Percentiles rank a stretch among this genome's conserved stretches.
These are phyloP conservation scores for Drosophila lini DNA, from an alignment of 1,140 invertebrate genomes.

Conservation along the genomic window DNA sequence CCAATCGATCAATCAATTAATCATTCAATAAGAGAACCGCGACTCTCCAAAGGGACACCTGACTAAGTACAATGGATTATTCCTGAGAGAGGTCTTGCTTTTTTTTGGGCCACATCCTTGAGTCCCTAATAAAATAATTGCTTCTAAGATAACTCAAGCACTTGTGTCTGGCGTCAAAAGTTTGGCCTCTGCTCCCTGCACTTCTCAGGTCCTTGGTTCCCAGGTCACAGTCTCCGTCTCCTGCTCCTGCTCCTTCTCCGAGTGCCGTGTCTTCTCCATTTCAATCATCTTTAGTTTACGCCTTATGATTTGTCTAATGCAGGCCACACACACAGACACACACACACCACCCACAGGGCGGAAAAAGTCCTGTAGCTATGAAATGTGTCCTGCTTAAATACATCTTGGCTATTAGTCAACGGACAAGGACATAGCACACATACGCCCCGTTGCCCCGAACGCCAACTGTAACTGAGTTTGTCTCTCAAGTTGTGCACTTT, in stretches of 20 bases:
- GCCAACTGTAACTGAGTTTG: conserved; percentile 38
- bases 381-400: conserved; percentile 45
- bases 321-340: conserved; percentile 23
- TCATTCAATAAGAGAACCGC: background rate
- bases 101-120: background rate
- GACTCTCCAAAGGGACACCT: background rate
- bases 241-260: background rate
- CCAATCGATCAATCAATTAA: conserved; percentile 7
- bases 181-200: conserved; percentile 10
- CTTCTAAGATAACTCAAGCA: conserved; percentile 17
- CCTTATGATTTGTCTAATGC: conserved; percentile 50
- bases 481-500: conserved; percentile 58
- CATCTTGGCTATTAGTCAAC: conserved; percentile 45
- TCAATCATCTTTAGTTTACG: conserved; percentile 54
- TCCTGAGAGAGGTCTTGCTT: background rate
- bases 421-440: conserved; percentile 34
- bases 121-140: conserved; percentile 7
- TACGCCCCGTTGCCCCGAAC: conserved; percentile 22
- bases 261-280: conserved; percentile 6
- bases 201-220: background rate
- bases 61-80: conserved; percentile 1
- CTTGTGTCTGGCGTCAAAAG: conserved; percentile 18
- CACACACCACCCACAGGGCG: background rate
- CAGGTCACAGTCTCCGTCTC: background rate
- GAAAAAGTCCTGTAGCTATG: conserved; percentile 22